Evolutionary conservation across 2,797 vertebrate genomes (phyloP).

Genomic region (Propithecus deckenii): DNA sequence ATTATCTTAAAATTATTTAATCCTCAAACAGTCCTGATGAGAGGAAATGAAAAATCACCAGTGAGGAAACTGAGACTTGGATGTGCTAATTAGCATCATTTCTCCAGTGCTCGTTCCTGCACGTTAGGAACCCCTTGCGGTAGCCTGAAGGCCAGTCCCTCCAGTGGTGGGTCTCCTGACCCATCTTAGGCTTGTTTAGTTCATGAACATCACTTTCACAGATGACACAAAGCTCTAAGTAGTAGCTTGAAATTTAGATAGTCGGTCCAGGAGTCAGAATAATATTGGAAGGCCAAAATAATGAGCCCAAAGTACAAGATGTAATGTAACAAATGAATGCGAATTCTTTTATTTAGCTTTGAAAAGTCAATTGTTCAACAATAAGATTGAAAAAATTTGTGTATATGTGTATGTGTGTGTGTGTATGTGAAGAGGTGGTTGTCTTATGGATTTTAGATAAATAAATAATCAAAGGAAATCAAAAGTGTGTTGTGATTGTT

Average conservation of each 20-base stretch:
- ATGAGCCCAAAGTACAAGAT: not conserved
- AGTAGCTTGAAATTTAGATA: not conserved
- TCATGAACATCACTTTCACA: not conserved
- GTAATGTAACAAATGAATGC: not conserved
- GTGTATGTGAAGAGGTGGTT: not conserved
- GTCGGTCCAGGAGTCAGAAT: not conserved
- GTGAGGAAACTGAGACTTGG: not conserved
- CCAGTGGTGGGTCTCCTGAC: not conserved
- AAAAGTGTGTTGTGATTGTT: not conserved
- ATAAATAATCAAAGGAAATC: not conserved
- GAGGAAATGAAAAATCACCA: not conserved
- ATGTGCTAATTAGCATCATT: not conserved
- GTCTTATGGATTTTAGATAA: not conserved
- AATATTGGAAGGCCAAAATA: slow-evolving; percentile 29
- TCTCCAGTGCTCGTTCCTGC: not conserved
- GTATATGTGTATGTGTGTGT: not conserved
- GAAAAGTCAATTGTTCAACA: not conserved
- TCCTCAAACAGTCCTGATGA: slow-evolving; percentile 27
- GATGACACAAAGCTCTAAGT: not conserved
- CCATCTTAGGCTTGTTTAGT: not conserved
- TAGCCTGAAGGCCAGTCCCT: not conserved
- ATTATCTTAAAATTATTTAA: not conserved
- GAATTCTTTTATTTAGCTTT: not conserved
- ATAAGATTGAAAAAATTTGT: not conserved
- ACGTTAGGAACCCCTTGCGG: not conserved